phyloP scores from a whole-genome alignment of 2,888 invertebrate genomes.

The Capitulum mitella region DNA sequence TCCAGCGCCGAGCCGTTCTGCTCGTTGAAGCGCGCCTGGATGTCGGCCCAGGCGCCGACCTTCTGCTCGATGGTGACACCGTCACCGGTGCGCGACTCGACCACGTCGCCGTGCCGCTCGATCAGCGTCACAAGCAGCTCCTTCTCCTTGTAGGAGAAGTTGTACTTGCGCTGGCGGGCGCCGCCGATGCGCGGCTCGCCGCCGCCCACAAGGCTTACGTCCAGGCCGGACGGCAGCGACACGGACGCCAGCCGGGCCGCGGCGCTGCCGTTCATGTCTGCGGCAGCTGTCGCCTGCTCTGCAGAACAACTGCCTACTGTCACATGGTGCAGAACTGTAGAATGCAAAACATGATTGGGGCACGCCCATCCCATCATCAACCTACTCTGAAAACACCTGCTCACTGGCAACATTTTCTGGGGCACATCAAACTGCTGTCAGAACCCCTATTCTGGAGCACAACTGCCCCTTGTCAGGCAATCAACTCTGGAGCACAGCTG shows the following conservation, averaged over 20 bases:
- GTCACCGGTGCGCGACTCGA: slow-evolving; percentile 23
- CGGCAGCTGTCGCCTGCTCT: too few species aligned
- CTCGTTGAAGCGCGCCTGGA: slow-evolving; percentile 18
- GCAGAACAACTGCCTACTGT: too few species aligned
- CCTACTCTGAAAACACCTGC: too few species aligned
- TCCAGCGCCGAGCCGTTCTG: background rate
- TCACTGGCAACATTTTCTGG: too few species aligned
- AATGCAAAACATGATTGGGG: too few species aligned
- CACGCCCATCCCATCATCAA: too few species aligned
- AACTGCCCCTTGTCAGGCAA: too few species aligned
- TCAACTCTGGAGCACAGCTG: too few species aligned
- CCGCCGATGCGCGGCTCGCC: background rate
- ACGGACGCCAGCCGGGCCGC: background rate
- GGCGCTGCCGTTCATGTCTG: background rate
- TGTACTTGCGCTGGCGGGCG: slow-evolving; percentile 19
- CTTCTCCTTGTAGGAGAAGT: slow-evolving; percentile 11
- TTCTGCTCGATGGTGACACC: slow-evolving; percentile 24
- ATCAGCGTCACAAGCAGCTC: slow-evolving; percentile 23
- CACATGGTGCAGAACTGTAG: too few species aligned
- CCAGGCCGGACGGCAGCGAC: slow-evolving; percentile 18
- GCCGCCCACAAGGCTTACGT: slow-evolving; percentile 10
- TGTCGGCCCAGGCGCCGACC: slow-evolving; percentile 13
- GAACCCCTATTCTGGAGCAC: too few species aligned
- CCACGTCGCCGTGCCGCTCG: slow-evolving; percentile 23
- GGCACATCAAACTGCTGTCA: too few species aligned